A percentile compares a stretch with the other conserved stretches of the same genome.
These are phyloP conservation scores for Thereuonema tuberculata DNA, from an alignment of 1,140 invertebrate genomes.

Conservation along the genomic window DNA sequence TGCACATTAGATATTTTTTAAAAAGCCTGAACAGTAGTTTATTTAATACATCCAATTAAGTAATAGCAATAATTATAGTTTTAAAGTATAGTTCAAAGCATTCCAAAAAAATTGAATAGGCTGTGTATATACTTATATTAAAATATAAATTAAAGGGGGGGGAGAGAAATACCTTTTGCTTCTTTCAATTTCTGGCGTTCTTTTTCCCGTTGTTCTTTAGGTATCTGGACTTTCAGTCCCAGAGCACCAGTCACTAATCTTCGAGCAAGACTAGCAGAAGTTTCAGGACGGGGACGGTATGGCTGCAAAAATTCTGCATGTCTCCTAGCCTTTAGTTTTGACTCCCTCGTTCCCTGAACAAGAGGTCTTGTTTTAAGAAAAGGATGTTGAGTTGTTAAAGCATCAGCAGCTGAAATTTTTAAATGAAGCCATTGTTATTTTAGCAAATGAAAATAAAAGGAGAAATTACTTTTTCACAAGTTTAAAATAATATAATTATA, in stretches of 20 bases:
- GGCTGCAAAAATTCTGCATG: constrained; percentile 42
- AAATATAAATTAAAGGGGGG: constrained; percentile 10
- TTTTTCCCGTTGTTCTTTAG: constrained; percentile 58
- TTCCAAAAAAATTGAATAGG: constrained; percentile 14
- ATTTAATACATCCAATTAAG: no score
- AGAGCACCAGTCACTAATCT: constrained; percentile 72
- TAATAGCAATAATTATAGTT: constrained; percentile 6
- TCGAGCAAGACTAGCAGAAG: constrained; percentile 62
- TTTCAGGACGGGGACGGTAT: constrained; percentile 57
- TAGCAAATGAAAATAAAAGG: neutral
- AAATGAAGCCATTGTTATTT: constrained; percentile 13
- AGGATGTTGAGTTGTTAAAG: constrained; percentile 51
- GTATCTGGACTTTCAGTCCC: constrained; percentile 56
- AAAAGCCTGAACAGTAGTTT: no score
- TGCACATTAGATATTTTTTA: no score
- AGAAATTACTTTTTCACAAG: neutral
- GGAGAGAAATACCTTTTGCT: constrained; percentile 70
- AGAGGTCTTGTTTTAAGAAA: constrained; percentile 64
- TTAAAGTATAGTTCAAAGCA: constrained; percentile 11
- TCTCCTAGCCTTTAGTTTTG: constrained; percentile 59
- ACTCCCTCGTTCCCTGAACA: constrained; percentile 59
- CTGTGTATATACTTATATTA: constrained; percentile 6
- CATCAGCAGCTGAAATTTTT: constrained; percentile 53
- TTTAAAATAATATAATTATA: constrained; percentile 2
- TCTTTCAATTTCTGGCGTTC: constrained; percentile 61